Percentiles rank a stretch among this genome's conserved stretches.
Conservation (phyloP, 2,113 vertebrate species). For the Protobothrops flavoviridis region DNA sequence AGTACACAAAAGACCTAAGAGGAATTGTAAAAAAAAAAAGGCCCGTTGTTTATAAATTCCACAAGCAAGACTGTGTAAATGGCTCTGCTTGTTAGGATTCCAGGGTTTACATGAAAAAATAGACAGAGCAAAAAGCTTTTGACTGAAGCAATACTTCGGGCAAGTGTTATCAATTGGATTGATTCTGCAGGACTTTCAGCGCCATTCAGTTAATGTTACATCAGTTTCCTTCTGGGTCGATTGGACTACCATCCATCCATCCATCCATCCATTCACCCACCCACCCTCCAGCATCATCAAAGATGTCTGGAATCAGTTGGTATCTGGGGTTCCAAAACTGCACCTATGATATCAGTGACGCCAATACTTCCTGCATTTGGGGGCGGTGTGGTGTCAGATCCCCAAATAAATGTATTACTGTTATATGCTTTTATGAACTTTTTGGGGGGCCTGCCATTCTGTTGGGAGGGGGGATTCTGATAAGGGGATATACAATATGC, state of each 20-base stretch:
- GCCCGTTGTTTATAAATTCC: not conserved
- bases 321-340: too few relatives aligned
- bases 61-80: not conserved
- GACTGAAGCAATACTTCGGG: not conserved
- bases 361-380: too few relatives aligned
- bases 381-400: too few relatives aligned
- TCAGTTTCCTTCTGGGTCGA: not conserved
- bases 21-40: not conserved
- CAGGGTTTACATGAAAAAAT: too few relatives aligned
- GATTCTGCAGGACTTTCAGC: not conserved
- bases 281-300: not conserved
- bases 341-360: too few relatives aligned
- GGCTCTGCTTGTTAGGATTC: too few relatives aligned
- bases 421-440: too few relatives aligned
- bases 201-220: not conserved
- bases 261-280: not conserved
- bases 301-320: not conserved
- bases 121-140: not conserved
- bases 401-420: too few relatives aligned
- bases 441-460: too few relatives aligned
- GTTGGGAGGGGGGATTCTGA: too few relatives aligned
- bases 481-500: too few relatives aligned
- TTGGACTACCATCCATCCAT: not conserved
- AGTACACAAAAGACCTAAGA: not conserved
- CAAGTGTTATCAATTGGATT: not conserved